phyloP scores from a whole-genome alignment of 2,888 invertebrate species.

The Ypsolopha sequella region DNA sequence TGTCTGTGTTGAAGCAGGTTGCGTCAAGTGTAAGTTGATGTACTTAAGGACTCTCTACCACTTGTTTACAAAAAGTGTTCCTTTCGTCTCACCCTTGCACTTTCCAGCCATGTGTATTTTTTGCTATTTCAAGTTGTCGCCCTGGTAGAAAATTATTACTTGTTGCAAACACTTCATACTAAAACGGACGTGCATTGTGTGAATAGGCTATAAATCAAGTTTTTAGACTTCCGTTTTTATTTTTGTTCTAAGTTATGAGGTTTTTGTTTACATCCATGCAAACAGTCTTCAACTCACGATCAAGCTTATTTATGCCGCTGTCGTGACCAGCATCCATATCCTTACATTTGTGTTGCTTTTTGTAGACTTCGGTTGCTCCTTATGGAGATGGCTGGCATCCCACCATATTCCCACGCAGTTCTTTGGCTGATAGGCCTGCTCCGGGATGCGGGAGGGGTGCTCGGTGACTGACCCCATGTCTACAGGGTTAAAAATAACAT shows the following conservation, averaged over 20 bases:
- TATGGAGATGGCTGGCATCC: slow-evolving; percentile 37
- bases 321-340: slow-evolving; percentile 16
- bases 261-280: background rate
- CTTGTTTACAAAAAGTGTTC: slow-evolving; percentile 1
- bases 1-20: background rate
- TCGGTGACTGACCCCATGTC: slow-evolving; percentile 65
- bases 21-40: slow-evolving; percentile 1
- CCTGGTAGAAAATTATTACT: too few relatives aligned
- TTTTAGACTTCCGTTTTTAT: too few relatives aligned
- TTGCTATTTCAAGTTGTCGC: too few relatives aligned
- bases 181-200: too few relatives aligned
- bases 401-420: slow-evolving; percentile 63
- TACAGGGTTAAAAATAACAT: slow-evolving; percentile 68
- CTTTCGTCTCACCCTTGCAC: too few relatives aligned
- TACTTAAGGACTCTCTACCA: background rate
- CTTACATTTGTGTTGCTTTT: slow-evolving; percentile 14
- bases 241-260: background rate
- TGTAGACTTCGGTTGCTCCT: slow-evolving; percentile 23
- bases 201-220: too few relatives aligned
- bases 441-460: slow-evolving; percentile 52
- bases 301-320: slow-evolving; percentile 2
- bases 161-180: too few relatives aligned
- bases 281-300: background rate
- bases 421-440: slow-evolving; percentile 64
- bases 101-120: too few relatives aligned